Evolutionary conservation across 2,797 vertebrate species (phyloP).

Genomic region (Galagoides demidoff): DNA sequence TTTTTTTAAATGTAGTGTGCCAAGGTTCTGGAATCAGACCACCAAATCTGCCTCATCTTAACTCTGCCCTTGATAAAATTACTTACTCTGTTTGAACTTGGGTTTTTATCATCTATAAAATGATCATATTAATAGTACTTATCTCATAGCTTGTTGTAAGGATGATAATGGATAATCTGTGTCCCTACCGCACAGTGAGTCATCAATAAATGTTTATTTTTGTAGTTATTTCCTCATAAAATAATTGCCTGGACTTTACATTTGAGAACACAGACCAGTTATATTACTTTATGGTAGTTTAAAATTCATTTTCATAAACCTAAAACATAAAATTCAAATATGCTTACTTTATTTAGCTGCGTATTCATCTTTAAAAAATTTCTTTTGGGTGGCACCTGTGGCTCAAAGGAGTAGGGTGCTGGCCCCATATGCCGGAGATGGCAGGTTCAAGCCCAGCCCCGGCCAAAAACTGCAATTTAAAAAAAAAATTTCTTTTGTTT

Average conservation of each 20-base stretch:
- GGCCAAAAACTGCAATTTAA: neutral
- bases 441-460: too few relatives aligned
- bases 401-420: too few relatives aligned
- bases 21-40: neutral
- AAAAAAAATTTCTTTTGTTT: neutral
- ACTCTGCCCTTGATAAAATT: neutral
- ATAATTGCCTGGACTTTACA: neutral
- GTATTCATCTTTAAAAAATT: neutral
- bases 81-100: neutral
- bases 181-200: neutral
- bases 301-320: conserved; percentile 33
- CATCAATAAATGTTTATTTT: neutral
- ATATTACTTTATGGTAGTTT: conserved; percentile 47
- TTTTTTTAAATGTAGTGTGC: conserved; percentile 4
- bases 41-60: neutral
- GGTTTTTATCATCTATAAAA: neutral
- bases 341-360: neutral
- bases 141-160: neutral
- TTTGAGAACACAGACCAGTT: conserved; percentile 10
- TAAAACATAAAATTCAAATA: neutral
- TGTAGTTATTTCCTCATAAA: neutral
- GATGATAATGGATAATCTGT: conserved; percentile 21
- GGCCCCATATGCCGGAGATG: too few relatives aligned
- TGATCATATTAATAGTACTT: neutral
- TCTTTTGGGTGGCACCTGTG: neutral